A percentile compares a stretch with the other conserved stretches of the same genome.
Evolutionary conservation across 2,888 invertebrate species (phyloP).

Genomic region (Drosophila fulvimacula): DNA sequence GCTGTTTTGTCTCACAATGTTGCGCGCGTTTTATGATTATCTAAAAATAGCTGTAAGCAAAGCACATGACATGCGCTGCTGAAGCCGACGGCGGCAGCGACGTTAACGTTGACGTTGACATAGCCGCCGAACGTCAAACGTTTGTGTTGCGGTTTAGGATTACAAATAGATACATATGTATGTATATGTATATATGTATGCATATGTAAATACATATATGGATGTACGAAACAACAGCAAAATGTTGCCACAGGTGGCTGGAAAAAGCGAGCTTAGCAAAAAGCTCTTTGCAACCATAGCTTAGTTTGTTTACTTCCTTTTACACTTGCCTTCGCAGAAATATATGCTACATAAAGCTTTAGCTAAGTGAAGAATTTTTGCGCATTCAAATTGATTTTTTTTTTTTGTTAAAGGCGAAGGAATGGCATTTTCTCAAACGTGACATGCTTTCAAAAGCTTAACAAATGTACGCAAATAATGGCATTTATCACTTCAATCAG

Average conservation of each 20-base stretch:
- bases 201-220: not conserved
- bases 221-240: not conserved
- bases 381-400: not conserved
- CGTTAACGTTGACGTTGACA: not conserved
- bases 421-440: not conserved
- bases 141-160: conserved; percentile 39
- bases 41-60: conserved; percentile 53
- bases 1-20: conserved; percentile 41
- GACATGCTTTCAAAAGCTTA: conserved; percentile 27
- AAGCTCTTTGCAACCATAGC: not conserved
- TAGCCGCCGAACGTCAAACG: conserved; percentile 15
- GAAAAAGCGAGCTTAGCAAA: conserved; percentile 11
- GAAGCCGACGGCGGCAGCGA: conserved; percentile 9
- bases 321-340: conserved; percentile 36
- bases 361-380: conserved; percentile 4
- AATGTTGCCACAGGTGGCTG: conserved; percentile 42
- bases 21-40: conserved; percentile 45
- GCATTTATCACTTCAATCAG: conserved; percentile 28
- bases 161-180: conserved; percentile 15
- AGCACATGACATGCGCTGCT: conserved; percentile 51
- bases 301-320: not conserved
- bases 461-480: conserved; percentile 9
- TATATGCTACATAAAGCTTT: conserved; percentile 47
- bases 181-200: not conserved
- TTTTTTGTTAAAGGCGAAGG: not conserved